These are phyloP conservation scores for Hypotaenidia okinawae DNA, from an alignment of 2,797 vertebrate genomes.

Conservation along the genomic window DNA sequence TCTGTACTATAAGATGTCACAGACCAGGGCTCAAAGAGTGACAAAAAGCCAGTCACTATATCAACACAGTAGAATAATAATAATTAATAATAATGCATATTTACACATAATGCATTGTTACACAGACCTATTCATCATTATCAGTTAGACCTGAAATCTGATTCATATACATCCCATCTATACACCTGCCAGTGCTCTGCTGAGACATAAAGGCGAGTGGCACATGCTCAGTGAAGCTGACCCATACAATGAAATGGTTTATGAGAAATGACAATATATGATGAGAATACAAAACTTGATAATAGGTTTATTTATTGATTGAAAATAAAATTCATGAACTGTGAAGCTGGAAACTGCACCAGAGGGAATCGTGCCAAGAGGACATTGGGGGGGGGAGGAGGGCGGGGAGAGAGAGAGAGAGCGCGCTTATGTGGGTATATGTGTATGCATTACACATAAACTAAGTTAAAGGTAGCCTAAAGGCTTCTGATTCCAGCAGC, in stretches of 20 bases:
- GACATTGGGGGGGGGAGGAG: not conserved
- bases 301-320: conserved; percentile 80
- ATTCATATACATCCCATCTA: not conserved
- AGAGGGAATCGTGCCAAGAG: conserved; percentile 57
- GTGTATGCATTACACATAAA: not conserved
- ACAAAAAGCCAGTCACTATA: not conserved
- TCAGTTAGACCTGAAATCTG: conserved; percentile 12
- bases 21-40: not conserved
- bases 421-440: fast-evolving
- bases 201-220: conserved; percentile 59
- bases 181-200: not conserved
- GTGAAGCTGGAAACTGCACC: conserved; percentile 72
- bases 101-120: not conserved
- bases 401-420: not conserved
- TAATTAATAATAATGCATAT: not conserved
- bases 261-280: conserved; percentile 71
- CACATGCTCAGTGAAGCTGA: conserved; percentile 35
- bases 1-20: not conserved
- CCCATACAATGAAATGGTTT: conserved; percentile 42
- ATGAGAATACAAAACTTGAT: conserved; percentile 74
- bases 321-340: conserved; percentile 80
- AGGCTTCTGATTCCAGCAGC: conserved; percentile 54
- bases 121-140: conserved; percentile 15
- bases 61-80: not conserved
- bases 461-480: conserved; percentile 55